A percentile compares a stretch with the other conserved stretches of the same genome.
Evolutionary conservation across 2,888 invertebrate species (phyloP).

Genomic region (Dione vanillae): DNA sequence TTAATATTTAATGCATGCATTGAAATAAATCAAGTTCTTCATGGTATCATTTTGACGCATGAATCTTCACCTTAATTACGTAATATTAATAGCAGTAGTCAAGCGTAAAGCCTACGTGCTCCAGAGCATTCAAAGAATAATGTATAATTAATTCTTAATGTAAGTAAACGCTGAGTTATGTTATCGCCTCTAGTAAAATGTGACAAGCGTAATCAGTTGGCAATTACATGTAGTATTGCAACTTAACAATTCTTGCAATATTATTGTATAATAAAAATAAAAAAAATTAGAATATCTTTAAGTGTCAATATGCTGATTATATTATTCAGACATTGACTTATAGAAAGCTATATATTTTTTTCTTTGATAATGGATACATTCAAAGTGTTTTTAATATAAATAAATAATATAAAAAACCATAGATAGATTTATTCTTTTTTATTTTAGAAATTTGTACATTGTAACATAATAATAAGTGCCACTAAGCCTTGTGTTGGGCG

Average conservation of each 20-base stretch:
- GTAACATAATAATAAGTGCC: constrained; percentile 2
- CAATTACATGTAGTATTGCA: constrained; percentile 5
- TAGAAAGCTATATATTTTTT: not conserved
- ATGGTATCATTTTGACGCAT: not conserved
- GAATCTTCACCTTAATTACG: not conserved
- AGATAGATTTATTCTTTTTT: not conserved
- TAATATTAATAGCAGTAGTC: constrained; percentile 5
- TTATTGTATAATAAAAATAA: not conserved
- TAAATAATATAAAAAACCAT: not conserved
- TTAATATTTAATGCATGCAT: not conserved
- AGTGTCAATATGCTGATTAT: not conserved
- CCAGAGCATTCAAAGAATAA: not conserved
- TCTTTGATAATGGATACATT: not conserved
- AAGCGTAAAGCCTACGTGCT: constrained; percentile 4
- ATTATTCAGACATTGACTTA: not conserved
- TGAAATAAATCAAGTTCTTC: not conserved
- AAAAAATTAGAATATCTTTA: not conserved
- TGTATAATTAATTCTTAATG: constrained; percentile 17
- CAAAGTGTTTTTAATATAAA: not conserved
- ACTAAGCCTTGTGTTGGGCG: constrained; percentile 3
- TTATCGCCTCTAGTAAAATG: constrained; percentile 22
- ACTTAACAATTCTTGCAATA: constrained; percentile 2
- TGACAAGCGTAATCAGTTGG: not conserved
- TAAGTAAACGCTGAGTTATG: constrained; percentile 7
- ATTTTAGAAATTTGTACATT: not conserved